phyloP scores from a whole-genome alignment of 2,797 vertebrate genomes.

The Hydrocynus forskahlii region DNA sequence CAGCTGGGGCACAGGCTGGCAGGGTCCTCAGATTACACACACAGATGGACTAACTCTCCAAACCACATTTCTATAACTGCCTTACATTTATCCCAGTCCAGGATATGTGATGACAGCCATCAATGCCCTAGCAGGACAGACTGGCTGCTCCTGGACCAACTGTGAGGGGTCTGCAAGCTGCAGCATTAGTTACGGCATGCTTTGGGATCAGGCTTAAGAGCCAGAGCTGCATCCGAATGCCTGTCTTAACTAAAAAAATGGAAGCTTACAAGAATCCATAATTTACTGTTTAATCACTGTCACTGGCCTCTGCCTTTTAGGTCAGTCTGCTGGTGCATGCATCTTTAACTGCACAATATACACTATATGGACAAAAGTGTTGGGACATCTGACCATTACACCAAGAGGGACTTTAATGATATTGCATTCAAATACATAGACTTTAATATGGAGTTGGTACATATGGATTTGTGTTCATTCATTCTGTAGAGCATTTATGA shows the following conservation, averaged over 20 bases:
- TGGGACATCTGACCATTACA: no score
- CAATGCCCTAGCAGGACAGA: constrained; percentile 26
- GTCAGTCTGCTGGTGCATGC: no score
- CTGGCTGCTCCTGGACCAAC: constrained; percentile 10
- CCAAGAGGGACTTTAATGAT: no score
- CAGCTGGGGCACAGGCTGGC: constrained; percentile 50
- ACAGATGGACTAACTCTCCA: constrained; percentile 45
- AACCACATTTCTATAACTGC: constrained; percentile 27
- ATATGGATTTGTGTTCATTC: no score
- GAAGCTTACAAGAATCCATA: neutral
- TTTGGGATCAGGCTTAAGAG: neutral
- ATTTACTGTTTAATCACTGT: neutral
- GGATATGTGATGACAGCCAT: constrained; percentile 38
- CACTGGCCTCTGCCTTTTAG: no score
- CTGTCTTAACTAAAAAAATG: neutral
- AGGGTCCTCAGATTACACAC: constrained; percentile 46
- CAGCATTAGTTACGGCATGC: neutral
- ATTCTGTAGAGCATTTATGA: no score
- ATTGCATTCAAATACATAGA: no score
- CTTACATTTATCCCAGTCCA: constrained; percentile 31
- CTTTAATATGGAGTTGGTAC: no score
- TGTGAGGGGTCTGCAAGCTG: neutral
- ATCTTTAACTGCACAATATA: no score
- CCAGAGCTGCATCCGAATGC: neutral
- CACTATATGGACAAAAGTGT: no score